Evolutionary conservation across 2,113 vertebrate species (phyloP), one percentile per base, ranked within the genome.

Genomic region (Damaliscus lunatus): DNA sequence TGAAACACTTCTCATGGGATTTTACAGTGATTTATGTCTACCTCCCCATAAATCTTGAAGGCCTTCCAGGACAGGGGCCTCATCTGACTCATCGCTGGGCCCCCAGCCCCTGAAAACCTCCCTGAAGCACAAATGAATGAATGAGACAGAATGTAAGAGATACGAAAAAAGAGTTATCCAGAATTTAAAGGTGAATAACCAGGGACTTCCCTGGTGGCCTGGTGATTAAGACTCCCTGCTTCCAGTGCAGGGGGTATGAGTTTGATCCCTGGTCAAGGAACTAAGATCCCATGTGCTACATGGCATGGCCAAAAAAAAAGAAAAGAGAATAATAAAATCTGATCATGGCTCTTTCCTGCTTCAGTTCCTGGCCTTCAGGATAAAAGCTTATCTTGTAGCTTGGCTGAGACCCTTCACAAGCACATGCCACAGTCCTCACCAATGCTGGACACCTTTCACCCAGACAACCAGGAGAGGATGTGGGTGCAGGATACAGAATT

Each of bases 1-100:
- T 0, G 6, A 40, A 43, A 36, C 33, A 25, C 50, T 59, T 77
- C 27, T 23, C 83, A 43, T 71, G 81, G 71, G 55, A 43, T 57
- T 52, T 64, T 93, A 50, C 12, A 48, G 48, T 77, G 91, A 92
- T 90, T 40, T 46, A 36, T 93, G 46, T 40, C 25, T 90, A 23
- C 40, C 27, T 43, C 62, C 84, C 40, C 33, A n/a, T 84, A 57
- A 78, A 95, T 88, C n/a, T n/a, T 46, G 67, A 89, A 94, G 64
- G 50, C 29, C 43, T 85, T 83, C 36, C 29, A 78, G 67, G 57
- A 40, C 33, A 33, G 71, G 46, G 59, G 84, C 48, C 71, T 88
- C 74, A 50, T 81, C 80, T 96, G 82, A 91, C 86, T 97, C 87
- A 80, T 80, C n/a, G 88, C 55, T 88, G 31, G 52, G 71, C 62